These are phyloP conservation scores for Callaeas wilsoni DNA, from an alignment of 2,113 vertebrate species.

Conservation along the genomic window DNA sequence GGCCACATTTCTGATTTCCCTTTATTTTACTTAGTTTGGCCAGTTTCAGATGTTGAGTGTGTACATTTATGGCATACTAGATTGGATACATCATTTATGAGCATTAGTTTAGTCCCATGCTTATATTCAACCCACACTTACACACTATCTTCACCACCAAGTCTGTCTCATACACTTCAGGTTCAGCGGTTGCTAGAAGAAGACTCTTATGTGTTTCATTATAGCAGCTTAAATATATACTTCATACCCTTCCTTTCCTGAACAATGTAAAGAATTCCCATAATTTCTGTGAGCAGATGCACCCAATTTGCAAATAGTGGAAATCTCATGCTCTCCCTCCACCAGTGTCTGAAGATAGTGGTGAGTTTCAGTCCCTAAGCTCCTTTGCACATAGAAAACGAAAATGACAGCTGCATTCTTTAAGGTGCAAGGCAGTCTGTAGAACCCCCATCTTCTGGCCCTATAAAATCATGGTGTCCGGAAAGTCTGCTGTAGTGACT, in stretches of 20 bases:
- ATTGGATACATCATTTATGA: not conserved
- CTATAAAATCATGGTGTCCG: not conserved
- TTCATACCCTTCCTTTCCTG: not conserved
- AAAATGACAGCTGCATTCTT: not conserved
- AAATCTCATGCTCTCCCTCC: not conserved
- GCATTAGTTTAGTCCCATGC: not conserved
- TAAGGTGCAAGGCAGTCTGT: not conserved
- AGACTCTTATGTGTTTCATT: slow-evolving; percentile 38
- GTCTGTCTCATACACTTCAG: not conserved
- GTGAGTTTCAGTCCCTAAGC: not conserved
- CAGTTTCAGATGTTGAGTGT: not conserved
- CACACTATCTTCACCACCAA: not conserved
- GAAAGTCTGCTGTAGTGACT: not conserved
- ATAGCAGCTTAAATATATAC: not conserved
- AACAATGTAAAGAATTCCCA: not conserved
- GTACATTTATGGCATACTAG: not conserved
- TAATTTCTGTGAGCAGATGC: not conserved
- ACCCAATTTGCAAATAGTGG: not conserved
- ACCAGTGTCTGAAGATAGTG: not conserved
- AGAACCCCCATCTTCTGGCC: not conserved
- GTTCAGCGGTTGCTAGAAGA: slow-evolving; percentile 7
- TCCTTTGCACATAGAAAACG: not conserved
- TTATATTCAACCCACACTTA: not conserved
- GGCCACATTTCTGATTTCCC: not conserved
- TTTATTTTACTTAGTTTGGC: not conserved